phyloP scores from a whole-genome alignment of 2,797 vertebrate species.

The Muscicapa comitata region DNA sequence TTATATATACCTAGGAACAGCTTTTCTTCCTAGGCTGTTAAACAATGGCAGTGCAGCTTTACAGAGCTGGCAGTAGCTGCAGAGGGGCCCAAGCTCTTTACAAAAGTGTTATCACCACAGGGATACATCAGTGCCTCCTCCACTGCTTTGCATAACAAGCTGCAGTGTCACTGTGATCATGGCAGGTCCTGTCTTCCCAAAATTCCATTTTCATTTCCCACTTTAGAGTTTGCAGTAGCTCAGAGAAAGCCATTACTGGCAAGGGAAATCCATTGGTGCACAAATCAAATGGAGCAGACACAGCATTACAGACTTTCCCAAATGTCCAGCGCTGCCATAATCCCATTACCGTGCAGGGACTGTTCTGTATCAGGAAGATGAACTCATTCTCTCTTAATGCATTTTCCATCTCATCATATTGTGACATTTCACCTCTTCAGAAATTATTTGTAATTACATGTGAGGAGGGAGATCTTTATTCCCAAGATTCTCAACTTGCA shows the following conservation, averaged over 20 bases:
- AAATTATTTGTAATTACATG: neutral
- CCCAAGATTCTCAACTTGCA: neutral
- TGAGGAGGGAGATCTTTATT: neutral
- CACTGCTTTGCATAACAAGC: neutral
- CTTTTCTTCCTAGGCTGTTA: neutral
- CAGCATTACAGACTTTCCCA: neutral
- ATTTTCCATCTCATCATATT: conserved; percentile 40
- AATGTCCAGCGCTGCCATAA: neutral
- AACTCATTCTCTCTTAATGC: conserved; percentile 42
- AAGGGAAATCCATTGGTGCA: neutral
- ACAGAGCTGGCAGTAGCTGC: neutral
- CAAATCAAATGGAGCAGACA: neutral
- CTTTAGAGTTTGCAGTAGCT: neutral
- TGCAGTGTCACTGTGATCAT: neutral
- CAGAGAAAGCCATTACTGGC: neutral
- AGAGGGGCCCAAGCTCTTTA: neutral
- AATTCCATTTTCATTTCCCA: neutral
- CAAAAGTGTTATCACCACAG: neutral
- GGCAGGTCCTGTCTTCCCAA: neutral
- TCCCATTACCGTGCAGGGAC: conserved; percentile 24
- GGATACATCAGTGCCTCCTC: neutral
- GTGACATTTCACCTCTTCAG: conserved; percentile 45
- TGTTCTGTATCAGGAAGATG: conserved; percentile 34
- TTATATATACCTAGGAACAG: neutral
- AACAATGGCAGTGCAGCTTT: neutral